Evolutionary conservation across 2,888 invertebrate species (phyloP).

Genomic region (Zhuqinia jingwanae): DNA sequence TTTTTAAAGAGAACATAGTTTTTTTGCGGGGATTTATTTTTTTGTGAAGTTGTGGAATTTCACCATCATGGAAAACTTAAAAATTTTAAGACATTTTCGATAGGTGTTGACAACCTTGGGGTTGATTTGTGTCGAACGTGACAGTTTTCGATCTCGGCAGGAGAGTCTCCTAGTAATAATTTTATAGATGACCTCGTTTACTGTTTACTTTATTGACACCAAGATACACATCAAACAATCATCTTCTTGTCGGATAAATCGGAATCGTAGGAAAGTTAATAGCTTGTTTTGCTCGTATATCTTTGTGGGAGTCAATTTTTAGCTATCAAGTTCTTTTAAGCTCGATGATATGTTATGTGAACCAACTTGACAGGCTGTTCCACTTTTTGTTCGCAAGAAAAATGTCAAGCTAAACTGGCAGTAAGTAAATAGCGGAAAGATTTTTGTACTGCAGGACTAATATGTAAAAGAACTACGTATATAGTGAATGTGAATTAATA

Average conservation of each 20-base stretch:
- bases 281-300: no score
- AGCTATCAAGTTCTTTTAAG: neutral
- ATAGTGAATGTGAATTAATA: no score
- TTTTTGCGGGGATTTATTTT: no score
- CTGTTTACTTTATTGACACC: neutral
- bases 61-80: no score
- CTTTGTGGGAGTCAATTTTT: no score
- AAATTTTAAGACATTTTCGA: no score
- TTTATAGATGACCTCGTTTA: constrained; percentile 26
- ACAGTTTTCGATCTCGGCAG: constrained; percentile 29
- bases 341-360: constrained; percentile 10
- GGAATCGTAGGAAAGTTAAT: no score
- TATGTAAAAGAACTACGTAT: no score
- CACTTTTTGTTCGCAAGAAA: neutral
- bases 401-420: neutral
- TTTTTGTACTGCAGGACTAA: neutral
- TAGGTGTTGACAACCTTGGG: neutral
- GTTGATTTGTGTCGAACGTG: neutral
- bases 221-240: no score
- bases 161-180: neutral
- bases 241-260: no score
- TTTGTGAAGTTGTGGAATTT: no score
- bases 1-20: no score
- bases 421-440: neutral
- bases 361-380: constrained; percentile 1